phyloP scores from a whole-genome alignment of 64 coral and sea anemone species.

The Porites lutea region DNA sequence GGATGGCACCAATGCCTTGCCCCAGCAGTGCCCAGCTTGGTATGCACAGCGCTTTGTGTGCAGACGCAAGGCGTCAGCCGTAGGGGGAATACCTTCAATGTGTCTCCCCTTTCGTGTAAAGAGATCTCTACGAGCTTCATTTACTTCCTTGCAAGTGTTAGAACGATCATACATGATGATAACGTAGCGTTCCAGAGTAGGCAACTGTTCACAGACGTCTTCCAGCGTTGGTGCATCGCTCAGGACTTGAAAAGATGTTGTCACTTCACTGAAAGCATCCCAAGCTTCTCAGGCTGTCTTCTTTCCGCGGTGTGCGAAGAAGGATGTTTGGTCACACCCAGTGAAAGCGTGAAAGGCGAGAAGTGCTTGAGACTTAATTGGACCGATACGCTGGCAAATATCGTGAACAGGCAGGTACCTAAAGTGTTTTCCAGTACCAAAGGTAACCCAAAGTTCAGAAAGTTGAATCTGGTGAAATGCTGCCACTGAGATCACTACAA shows the following conservation, averaged over 20 bases:
- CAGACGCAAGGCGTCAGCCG: conserved; percentile 30
- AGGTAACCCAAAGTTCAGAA: conserved; percentile 46
- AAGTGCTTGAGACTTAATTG: conserved; percentile 42
- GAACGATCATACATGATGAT: conserved; percentile 45
- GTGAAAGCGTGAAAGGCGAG: conserved; percentile 60
- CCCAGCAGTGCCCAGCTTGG: conserved; percentile 31
- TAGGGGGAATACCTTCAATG: conserved; percentile 45
- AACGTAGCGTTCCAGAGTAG: conserved; percentile 20
- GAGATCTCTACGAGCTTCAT: conserved; percentile 55
- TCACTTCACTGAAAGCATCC: conserved; percentile 23
- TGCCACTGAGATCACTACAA: conserved; percentile 31
- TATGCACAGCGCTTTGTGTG: conserved; percentile 26
- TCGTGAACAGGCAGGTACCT: conserved; percentile 27
- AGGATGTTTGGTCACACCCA: conserved; percentile 53
- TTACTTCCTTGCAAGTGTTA: conserved; percentile 45
- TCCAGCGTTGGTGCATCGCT: not conserved
- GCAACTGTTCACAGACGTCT: not conserved
- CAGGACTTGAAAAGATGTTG: not conserved
- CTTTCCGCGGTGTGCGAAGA: conserved; percentile 23
- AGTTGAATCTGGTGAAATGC: not conserved
- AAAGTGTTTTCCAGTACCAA: conserved; percentile 53
- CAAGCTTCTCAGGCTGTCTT: conserved; percentile 70
- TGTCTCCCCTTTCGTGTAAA: conserved; percentile 70
- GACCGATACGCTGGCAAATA: conserved; percentile 12
- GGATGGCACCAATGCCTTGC: not conserved